Evolutionary conservation across 2,113 vertebrate species (phyloP).

Genomic region (Gymnorhina tibicen): DNA sequence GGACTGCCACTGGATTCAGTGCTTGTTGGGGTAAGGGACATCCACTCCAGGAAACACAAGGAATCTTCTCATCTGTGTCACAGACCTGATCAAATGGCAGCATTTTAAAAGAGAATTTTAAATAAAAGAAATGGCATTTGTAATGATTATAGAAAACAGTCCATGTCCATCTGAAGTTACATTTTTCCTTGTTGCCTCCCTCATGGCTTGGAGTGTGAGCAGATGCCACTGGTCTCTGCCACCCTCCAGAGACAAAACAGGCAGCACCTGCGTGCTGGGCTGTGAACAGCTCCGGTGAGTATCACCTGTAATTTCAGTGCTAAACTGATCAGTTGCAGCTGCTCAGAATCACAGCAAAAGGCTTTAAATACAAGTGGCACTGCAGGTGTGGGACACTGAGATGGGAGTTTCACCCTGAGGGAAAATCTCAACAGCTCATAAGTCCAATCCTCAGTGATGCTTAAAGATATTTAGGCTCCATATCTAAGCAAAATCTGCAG

Average conservation of each 20-base stretch:
- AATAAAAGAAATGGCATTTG: not conserved
- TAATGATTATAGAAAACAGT: not conserved
- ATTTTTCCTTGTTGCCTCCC: not conserved
- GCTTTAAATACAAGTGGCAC: not conserved
- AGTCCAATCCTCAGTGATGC: not conserved
- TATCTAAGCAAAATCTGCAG: not conserved
- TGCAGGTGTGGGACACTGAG: not conserved
- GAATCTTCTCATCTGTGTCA: not conserved
- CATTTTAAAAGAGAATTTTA: not conserved
- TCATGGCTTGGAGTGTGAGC: not conserved
- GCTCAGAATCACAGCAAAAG: not conserved
- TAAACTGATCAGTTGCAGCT: not conserved
- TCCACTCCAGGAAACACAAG: not conserved
- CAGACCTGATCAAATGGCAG: not conserved
- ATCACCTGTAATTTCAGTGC: not conserved
- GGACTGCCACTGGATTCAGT: not conserved
- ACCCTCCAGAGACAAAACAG: too few relatives aligned
- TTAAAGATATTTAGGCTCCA: not conserved
- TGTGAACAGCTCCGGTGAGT: not conserved
- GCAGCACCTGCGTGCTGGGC: not conserved
- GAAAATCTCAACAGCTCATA: rapidly evolving
- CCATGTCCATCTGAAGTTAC: not conserved
- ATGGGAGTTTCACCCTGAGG: too few relatives aligned
- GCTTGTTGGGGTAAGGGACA: not conserved
- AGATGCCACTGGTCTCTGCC: rapidly evolving